phyloP scores from a whole-genome alignment of 2,888 invertebrate species.

The Spodoptera littoralis region DNA sequence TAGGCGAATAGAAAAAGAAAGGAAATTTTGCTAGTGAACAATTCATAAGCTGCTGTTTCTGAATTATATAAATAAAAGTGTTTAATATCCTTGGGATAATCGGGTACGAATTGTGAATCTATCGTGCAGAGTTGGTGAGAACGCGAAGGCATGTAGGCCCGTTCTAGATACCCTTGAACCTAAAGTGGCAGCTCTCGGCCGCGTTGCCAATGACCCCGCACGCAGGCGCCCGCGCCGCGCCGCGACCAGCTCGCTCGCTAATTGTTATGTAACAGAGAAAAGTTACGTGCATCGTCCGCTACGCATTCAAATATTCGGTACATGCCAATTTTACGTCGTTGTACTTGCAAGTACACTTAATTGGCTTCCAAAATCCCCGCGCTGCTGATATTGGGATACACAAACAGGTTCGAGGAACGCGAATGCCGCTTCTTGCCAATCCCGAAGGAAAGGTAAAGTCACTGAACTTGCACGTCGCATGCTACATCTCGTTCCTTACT shows the following conservation, averaged over 20 bases:
- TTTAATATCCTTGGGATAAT: slow-evolving; percentile 11
- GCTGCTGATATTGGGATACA: slow-evolving; percentile 79
- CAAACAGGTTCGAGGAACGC: slow-evolving; percentile 84
- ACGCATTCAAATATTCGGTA: slow-evolving; percentile 72
- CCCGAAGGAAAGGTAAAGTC: slow-evolving; percentile 84
- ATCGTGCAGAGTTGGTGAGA: slow-evolving; percentile 38
- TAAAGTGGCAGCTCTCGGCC: slow-evolving; percentile 88
- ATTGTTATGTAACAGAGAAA: slow-evolving; percentile 86
- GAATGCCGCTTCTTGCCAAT: slow-evolving; percentile 84
- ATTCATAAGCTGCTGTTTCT: slow-evolving; percentile 11
- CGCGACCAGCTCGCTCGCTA: slow-evolving; percentile 76
- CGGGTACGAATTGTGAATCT: slow-evolving; percentile 16
- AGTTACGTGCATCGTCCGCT: slow-evolving; percentile 72
- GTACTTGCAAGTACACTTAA: slow-evolving; percentile 66
- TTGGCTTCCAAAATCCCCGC: slow-evolving; percentile 69
- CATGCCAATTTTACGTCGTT: slow-evolving; percentile 69
- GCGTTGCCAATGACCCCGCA: slow-evolving; percentile 90
- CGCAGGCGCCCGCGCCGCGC: slow-evolving; percentile 86
- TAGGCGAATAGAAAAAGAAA: slow-evolving; percentile 25
- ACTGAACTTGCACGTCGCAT: slow-evolving; percentile 85
- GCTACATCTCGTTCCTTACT: slow-evolving; percentile 81
- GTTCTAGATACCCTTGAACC: slow-evolving; percentile 87
- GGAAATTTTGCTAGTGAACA: slow-evolving; percentile 20
- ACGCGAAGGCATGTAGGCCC: slow-evolving; percentile 78
- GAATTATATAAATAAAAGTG: slow-evolving; percentile 3